Evolutionary conservation across 1,140 invertebrate species (phyloP), one percentile per base, ranked within the genome.

Genomic region (Cataglyphis hispanica): DNA sequence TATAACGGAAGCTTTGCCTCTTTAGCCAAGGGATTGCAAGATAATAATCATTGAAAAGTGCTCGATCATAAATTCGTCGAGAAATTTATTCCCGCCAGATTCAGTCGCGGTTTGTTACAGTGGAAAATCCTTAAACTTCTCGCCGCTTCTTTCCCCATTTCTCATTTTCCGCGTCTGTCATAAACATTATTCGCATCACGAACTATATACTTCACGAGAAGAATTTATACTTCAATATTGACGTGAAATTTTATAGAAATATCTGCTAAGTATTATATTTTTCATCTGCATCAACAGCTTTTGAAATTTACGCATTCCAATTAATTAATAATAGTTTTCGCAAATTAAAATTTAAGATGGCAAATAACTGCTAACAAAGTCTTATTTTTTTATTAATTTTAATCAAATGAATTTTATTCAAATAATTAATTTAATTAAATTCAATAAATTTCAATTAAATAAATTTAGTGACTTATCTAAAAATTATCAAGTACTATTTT

Each of bases 41-140:
- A 80, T 74, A 72, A 63, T 67, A 60, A 43, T 86, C 63, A 75
- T 84, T 89, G 53, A 85, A 64, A 66, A 66, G 53, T 37, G 31
- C 76, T 86, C 66, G 61, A 86, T 84, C 87, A 75, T 80, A 66
- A 89, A 88, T 89, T 88, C 46, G 46, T 46, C 64, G 75, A 40
- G 56, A 86, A 89, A 88, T 86, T 88, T 88, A 88, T 86, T 50
- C 84, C 69, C 22, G 61, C 61, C 43, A 77, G 83, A 70, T 81
- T 86, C 61, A 86, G 53, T 67, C 50, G 22, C 5, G 7, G 46
- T 40, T 19, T 67, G 22, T 67, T 53, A 31, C 50, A 25, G 3
- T 31, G 43, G 58, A 75, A 81, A 88, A 66, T 77, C 61, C 37
- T 88, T 83, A 78, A 84, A 89, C 72, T 85, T 87, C n/a, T 61